Percentiles rank a stretch among this genome's conserved stretches.
These are phyloP conservation scores for Erpobdella octoculata DNA, from an alignment of 2,888 invertebrate species.

Conservation along the genomic window DNA sequence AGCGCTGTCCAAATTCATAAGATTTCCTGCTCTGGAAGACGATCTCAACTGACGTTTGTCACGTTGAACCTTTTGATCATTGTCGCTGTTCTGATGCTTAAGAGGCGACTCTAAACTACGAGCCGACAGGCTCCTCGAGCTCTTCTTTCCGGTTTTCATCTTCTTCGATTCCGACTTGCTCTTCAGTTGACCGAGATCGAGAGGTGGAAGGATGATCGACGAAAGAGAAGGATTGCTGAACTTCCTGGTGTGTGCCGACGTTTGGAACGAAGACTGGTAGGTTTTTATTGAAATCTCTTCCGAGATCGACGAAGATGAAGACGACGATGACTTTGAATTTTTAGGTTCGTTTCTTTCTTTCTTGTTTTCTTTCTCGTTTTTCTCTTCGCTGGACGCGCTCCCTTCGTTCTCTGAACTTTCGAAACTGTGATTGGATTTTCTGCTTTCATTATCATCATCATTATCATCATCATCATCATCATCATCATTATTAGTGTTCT, in stretches of 20 bases:
- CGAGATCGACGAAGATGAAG: not conserved
- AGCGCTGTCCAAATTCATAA: not conserved
- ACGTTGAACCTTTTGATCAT: not conserved
- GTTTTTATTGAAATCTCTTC: not conserved
- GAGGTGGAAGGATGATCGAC: not conserved
- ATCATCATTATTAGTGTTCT: slow-evolving; percentile 17
- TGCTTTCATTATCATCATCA: not conserved
- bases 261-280: not conserved
- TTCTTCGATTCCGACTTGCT: too few species aligned
- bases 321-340: not conserved
- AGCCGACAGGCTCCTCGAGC: not conserved
- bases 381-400: too few species aligned
- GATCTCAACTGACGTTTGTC: not conserved
- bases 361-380: not conserved
- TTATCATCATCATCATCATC: not conserved
- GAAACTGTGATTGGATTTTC: too few species aligned
- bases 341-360: not conserved
- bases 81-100: not conserved
- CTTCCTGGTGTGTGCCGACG: not conserved
- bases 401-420: not conserved
- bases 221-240: not conserved
- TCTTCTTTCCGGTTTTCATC: not conserved
- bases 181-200: not conserved
- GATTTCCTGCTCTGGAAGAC: too few species aligned
- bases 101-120: not conserved